phyloP scores from a whole-genome alignment of 2,113 vertebrate species.

The Eretmochelys imbricata region DNA sequence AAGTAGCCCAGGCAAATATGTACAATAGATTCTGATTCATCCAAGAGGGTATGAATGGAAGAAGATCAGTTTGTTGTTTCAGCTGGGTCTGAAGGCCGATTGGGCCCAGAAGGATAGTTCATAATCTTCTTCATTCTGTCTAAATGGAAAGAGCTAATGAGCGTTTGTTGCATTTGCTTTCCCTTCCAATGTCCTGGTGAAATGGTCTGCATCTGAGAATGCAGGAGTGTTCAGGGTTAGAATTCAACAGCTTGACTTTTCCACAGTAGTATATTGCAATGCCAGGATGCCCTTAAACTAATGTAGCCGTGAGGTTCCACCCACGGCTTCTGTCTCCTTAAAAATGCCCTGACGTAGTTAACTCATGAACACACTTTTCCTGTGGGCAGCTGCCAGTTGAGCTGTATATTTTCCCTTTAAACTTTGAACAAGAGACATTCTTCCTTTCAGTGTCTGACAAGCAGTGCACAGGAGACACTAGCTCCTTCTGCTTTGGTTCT shows the following conservation, averaged over 20 bases:
- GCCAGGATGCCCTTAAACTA: neutral
- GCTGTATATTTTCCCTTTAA: neutral
- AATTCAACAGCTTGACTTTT: neutral
- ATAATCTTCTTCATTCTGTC: neutral
- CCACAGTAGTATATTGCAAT: neutral
- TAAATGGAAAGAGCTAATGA: neutral
- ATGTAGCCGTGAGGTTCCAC: neutral
- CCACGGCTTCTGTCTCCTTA: neutral
- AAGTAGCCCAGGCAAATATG: neutral
- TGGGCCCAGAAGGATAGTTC: neutral
- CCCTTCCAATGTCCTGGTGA: neutral
- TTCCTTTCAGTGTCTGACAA: neutral
- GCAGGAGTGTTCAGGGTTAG: neutral
- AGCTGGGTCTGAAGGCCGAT: neutral
- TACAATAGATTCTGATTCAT: slow-evolving; percentile 23
- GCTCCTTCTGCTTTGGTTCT: neutral
- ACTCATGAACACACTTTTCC: neutral
- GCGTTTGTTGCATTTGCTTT: neutral
- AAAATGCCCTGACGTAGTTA: neutral
- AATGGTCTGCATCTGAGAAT: neutral
- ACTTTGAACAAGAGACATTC: neutral
- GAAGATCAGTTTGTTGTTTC: neutral
- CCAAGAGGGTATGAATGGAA: slow-evolving; percentile 14
- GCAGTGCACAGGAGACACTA: accelerated
- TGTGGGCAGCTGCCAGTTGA: neutral